Evolutionary conservation across 2,113 vertebrate genomes (phyloP).

Genomic region (Balaeniceps rex): DNA sequence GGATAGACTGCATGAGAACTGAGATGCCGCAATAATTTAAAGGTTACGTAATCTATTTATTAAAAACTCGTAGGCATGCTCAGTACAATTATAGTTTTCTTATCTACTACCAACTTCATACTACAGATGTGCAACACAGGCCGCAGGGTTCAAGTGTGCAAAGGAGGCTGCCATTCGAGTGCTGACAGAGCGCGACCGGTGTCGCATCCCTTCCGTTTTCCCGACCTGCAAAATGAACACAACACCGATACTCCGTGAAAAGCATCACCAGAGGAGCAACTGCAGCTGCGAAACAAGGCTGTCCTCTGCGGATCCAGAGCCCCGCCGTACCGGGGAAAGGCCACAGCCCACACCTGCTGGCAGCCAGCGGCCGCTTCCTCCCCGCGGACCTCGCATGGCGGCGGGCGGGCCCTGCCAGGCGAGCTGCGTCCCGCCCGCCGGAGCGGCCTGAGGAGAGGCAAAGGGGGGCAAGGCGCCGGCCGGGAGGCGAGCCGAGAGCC

Average conservation of each 20-base stretch:
- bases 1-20: neutral
- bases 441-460: neutral
- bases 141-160: neutral
- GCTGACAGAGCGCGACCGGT: neutral
- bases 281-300: neutral
- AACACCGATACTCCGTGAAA: neutral
- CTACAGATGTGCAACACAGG: neutral
- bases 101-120: neutral
- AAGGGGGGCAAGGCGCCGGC: neutral
- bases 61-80: neutral
- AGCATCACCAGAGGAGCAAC: neutral
- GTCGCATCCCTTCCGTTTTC: neutral
- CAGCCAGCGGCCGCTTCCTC: neutral
- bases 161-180: neutral
- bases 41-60: neutral
- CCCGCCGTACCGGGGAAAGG: neutral
- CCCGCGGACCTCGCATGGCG: neutral
- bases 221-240: constrained; percentile 38
- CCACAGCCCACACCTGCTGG: neutral
- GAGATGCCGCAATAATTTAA: neutral
- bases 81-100: neutral
- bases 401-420: neutral
- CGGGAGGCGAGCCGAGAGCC: neutral
- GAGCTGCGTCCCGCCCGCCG: neutral
- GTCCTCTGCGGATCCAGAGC: neutral